phyloP scores from a whole-genome alignment of 2,888 invertebrate species.

The Callinectes sapidus region DNA sequence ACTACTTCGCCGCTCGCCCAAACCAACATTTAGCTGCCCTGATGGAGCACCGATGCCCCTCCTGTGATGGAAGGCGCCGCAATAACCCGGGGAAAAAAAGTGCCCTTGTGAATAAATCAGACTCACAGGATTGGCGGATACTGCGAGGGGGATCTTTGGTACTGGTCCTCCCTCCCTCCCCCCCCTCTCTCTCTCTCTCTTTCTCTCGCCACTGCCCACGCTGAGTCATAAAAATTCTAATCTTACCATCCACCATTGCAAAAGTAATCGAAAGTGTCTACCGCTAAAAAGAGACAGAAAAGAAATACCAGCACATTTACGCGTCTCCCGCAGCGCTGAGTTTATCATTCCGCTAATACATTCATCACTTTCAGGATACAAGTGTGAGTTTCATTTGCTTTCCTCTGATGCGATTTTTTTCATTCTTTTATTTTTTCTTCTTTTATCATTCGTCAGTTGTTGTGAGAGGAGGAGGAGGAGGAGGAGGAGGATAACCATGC shows the following conservation, averaged over 20 bases:
- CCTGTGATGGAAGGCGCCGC: background rate
- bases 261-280: constrained; percentile 4
- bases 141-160: background rate
- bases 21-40: constrained; percentile 31
- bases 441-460: background rate
- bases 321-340: background rate
- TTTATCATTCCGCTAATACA: background rate
- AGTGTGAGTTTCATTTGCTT: background rate
- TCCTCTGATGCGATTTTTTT: background rate
- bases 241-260: background rate
- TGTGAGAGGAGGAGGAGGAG: background rate
- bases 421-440: background rate
- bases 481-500: too few species aligned
- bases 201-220: background rate
- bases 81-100: background rate
- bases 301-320: background rate
- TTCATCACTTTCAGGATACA: constrained; percentile 5
- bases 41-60: constrained; percentile 27
- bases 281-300: background rate
- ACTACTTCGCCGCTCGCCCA: constrained; percentile 23
- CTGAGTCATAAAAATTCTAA: background rate
- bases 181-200: constrained; percentile 32
- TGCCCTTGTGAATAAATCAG: background rate
- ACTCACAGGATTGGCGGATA: background rate
- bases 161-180: constrained; percentile 7